Base-by-base conservation (phyloP, 2,888 invertebrate species). In the Cryptocheilus praepositus region DNA sequence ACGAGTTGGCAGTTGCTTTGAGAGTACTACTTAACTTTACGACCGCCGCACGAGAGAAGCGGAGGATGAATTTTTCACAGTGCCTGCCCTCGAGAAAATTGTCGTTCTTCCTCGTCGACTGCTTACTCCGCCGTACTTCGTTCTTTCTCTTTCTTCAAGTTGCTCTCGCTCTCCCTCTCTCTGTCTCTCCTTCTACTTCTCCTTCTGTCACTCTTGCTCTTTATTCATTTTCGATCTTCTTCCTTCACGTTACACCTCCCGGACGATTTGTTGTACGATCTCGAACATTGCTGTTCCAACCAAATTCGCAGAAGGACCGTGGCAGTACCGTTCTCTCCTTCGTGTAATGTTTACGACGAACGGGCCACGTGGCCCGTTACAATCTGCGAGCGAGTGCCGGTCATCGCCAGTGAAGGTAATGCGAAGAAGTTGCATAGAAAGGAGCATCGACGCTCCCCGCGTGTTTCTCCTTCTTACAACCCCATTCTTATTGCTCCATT, bases 1-100 rank as follows among this genome's bases (percentile, higher is more conserved):
- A 51, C 19, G 61, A 57, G 49, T 51, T 53, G 16, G 55, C 51
- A 45, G 51, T 65, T 60, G 64, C 74, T 74, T 73, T 63, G 76
- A 77, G 76, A 70, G 72, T 77, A 77, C 81, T 81, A 79, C 76
- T 81, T 82, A 82, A 80, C 68, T 85, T 82, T 83, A 85, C 78
- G 83, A 83, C 63, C 56, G 64, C 58, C 67, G 64, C 52, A 59
- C 62, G 52, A 66, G 18, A 16, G 46, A 44, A 54, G 55, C 21
- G 52, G 68, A 70, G 67, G 71, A 71, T 67, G 52, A 71, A 71
- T 69, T 69, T 65, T 70, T 74, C 61, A 75, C 66, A 58, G 77
- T 74, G 70, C 16, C 46, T 43, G 52, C 16, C 57, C 51, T 51
- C 49, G 8, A n/a, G 60, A 44, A 69, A 59, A 59, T 49, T 54